These are phyloP conservation scores for Dasypolia templi DNA, from an alignment of 2,888 invertebrate genomes.

Conservation along the genomic window DNA sequence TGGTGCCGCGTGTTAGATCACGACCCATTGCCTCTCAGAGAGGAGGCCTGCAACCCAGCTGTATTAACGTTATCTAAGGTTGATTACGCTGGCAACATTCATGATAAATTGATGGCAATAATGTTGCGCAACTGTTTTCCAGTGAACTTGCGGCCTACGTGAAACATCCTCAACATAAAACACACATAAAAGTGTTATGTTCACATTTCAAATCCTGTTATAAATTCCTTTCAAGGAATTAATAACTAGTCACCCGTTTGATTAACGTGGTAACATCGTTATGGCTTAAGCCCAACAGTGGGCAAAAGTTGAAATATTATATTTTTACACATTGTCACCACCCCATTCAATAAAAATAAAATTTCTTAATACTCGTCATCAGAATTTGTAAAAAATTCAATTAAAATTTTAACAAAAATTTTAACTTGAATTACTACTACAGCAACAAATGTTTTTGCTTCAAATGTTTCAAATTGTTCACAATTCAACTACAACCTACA, in stretches of 20 bases:
- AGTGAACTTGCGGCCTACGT: not conserved
- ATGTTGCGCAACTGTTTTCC: not conserved
- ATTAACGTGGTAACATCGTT: not conserved
- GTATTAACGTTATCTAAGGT: not conserved
- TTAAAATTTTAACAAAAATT: too few relatives aligned
- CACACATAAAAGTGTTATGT: not conserved
- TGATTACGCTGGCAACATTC: not conserved
- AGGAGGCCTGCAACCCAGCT: not conserved
- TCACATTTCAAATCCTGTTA: conserved; percentile 7
- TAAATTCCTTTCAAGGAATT: not conserved
- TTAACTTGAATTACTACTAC: too few relatives aligned
- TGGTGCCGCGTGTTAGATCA: not conserved
- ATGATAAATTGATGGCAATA: not conserved
- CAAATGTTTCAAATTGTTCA: too few relatives aligned
- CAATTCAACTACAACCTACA: too few relatives aligned
- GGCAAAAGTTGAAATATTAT: not conserved
- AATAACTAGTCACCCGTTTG: not conserved
- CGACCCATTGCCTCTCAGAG: not conserved
- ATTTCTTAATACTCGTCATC: not conserved
- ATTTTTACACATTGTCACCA: not conserved
- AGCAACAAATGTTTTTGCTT: too few relatives aligned
- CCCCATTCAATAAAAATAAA: not conserved
- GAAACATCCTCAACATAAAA: not conserved
- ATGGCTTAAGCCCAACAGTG: not conserved
- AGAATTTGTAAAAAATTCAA: too few relatives aligned